These are phyloP conservation scores for Pyrrhura leucotis DNA, from an alignment of 2,797 vertebrate species.

Conservation along the genomic window DNA sequence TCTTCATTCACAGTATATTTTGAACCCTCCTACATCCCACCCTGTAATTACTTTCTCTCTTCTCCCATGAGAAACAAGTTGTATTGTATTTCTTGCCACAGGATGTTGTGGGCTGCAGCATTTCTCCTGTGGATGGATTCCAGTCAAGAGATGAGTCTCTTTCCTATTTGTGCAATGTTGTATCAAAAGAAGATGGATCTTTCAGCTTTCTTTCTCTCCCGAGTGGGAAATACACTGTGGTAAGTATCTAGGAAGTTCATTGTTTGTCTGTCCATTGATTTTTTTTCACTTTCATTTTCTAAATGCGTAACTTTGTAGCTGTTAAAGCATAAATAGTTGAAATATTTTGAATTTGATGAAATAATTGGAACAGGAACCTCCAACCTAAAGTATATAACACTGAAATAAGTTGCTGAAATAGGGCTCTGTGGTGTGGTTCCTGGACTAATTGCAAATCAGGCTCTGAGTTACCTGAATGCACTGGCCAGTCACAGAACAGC, in stretches of 20 bases:
- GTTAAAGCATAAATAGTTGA: background rate
- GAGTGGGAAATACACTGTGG: constrained; percentile 93
- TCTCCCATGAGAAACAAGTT: background rate
- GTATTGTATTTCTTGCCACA: constrained; percentile 45
- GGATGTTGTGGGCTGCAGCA: constrained; percentile 89
- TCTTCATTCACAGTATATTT: background rate
- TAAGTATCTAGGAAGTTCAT: constrained; percentile 61
- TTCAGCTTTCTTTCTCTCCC: constrained; percentile 92
- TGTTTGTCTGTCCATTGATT: background rate
- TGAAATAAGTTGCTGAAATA: background rate
- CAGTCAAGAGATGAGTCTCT: constrained; percentile 83
- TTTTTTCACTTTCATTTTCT: background rate
- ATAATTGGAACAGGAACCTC: background rate
- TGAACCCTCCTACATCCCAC: background rate
- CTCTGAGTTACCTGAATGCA: background rate
- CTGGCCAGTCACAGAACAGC: background rate
- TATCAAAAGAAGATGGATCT: constrained; percentile 90
- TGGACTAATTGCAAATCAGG: background rate
- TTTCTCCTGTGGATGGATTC: constrained; percentile 87
- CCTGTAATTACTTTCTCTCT: background rate
- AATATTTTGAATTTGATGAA: background rate
- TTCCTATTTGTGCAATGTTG: constrained; percentile 87
- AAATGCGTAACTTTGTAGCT: background rate
- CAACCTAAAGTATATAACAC: background rate
- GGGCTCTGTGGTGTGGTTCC: background rate